Evolutionary conservation across 2,113 vertebrate genomes (phyloP).

Genomic region (Miniopterus natalensis): DNA sequence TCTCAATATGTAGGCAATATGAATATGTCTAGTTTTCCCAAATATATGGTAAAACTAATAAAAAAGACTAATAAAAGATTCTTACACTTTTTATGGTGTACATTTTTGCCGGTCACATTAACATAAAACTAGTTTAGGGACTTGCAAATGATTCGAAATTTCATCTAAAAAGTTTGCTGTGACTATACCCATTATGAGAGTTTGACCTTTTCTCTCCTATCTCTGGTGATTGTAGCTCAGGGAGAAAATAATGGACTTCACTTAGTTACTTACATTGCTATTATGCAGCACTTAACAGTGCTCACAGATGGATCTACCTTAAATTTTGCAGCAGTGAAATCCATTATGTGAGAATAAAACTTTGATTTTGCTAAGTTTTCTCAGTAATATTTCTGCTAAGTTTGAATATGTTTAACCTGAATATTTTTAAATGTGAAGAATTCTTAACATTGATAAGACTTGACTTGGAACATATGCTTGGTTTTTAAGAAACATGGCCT

Average conservation of each 20-base stretch:
- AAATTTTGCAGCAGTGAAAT: conserved; percentile 25
- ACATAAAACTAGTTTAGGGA: conserved; percentile 37
- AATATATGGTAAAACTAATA: conserved; percentile 53
- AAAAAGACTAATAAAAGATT: conserved; percentile 50
- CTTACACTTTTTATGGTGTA: neutral
- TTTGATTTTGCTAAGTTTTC: conserved; percentile 24
- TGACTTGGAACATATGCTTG: neutral
- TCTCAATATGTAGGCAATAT: conserved; percentile 18
- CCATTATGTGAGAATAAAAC: conserved; percentile 15
- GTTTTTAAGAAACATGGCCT: neutral
- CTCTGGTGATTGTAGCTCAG: neutral
- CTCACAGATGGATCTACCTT: conserved; percentile 30
- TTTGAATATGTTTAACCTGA: neutral
- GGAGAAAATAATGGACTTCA: conserved; percentile 58
- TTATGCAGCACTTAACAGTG: neutral
- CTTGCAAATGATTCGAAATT: conserved; percentile 52
- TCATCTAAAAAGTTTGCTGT: conserved; percentile 48
- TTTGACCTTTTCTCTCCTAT: conserved; percentile 36
- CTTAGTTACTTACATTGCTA: neutral
- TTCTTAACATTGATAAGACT: neutral
- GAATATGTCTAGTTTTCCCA: conserved; percentile 5
- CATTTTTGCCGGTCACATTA: conserved; percentile 55
- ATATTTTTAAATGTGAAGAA: neutral
- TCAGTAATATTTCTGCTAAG: neutral
- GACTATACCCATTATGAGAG: neutral